Conservation (phyloP, 2,888 invertebrate species). For the Papilio elwesi region DNA sequence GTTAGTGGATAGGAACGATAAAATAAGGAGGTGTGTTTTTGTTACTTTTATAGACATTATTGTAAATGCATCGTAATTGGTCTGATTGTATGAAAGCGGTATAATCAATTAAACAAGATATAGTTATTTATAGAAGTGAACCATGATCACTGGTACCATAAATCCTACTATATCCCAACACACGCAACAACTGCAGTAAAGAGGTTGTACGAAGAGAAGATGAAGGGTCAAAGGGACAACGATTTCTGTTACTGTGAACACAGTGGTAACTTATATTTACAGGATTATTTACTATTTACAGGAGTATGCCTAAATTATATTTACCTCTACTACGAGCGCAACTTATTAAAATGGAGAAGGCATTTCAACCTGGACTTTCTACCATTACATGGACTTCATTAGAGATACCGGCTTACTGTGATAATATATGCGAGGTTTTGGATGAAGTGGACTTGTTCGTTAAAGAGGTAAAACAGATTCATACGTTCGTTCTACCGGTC, state of each 20-base stretch:
- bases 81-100: too few species aligned
- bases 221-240: too few species aligned
- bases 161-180: too few species aligned
- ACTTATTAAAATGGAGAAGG: slow-evolving; percentile 87
- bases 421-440: slow-evolving; percentile 81
- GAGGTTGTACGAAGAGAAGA: too few species aligned
- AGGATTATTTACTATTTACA: slow-evolving; percentile 44
- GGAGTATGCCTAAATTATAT: slow-evolving; percentile 87
- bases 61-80: too few species aligned
- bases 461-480: slow-evolving; percentile 76
- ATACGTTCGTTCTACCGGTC: too few species aligned
- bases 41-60: neutral
- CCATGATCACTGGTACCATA: too few species aligned
- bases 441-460: slow-evolving; percentile 87
- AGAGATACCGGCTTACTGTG: slow-evolving; percentile 87
- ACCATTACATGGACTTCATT: slow-evolving; percentile 93
- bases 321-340: slow-evolving; percentile 87
- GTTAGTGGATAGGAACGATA: slow-evolving; percentile 86
- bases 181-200: too few species aligned
- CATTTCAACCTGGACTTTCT: slow-evolving; percentile 90
- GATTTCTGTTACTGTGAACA: too few species aligned
- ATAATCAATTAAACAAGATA: too few species aligned
- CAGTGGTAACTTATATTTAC: neutral
- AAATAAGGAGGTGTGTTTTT: slow-evolving; percentile 71
- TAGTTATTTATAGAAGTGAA: too few species aligned